Conservation (phyloP, 2,113 vertebrate species). For the human region DNA sequence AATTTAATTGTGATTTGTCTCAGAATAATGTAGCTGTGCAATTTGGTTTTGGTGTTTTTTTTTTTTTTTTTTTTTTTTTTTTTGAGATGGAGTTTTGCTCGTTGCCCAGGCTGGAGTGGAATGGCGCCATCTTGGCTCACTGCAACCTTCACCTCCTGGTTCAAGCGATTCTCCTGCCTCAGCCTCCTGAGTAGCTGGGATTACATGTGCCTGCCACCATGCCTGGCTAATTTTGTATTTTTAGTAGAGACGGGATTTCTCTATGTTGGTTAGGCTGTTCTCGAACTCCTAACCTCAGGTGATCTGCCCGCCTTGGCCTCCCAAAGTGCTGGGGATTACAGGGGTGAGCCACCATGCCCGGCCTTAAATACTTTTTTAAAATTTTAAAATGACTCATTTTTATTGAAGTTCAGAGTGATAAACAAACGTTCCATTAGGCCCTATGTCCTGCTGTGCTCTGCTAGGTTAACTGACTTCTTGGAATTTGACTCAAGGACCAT, state of each 20-base stretch:
- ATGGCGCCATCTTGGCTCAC: no score
- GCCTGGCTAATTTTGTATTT: no score
- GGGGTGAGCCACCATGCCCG: neutral
- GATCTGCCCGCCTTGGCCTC: neutral
- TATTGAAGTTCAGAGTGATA: neutral
- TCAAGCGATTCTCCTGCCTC: no score
- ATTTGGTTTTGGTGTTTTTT: neutral
- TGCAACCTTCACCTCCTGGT: no score
- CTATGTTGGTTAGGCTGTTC: no score
- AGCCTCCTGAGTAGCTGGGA: no score
- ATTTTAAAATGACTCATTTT: neutral
- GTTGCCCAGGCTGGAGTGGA: no score
- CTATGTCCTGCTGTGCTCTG: neutral
- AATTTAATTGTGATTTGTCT: constrained; percentile 16
- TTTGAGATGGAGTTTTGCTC: neutral
- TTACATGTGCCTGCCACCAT: no score
- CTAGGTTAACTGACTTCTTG: neutral
- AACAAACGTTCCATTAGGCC: neutral
- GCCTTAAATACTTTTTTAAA: neutral
- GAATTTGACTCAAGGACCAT: constrained; percentile 13
- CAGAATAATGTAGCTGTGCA: neutral
- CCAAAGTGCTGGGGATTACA: neutral
- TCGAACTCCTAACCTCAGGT: no score
- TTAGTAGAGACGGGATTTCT: no score
- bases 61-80: neutral